phyloP scores from a whole-genome alignment of 2,888 invertebrate species.

The Thysanoteuthis rhombus region DNA sequence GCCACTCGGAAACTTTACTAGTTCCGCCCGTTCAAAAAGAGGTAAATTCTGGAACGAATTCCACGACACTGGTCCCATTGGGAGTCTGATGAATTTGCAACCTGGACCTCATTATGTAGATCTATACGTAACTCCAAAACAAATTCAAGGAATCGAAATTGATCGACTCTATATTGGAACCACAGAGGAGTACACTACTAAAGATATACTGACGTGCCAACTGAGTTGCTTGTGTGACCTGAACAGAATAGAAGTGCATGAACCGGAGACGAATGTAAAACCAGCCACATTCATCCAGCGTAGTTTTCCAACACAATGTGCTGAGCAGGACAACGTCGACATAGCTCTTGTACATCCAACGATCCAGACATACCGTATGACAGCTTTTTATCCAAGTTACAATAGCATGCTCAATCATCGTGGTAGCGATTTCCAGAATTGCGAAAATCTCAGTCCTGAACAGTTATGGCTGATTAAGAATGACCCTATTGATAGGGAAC shows the following conservation, averaged over 20 bases:
- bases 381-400: conserved; percentile 44
- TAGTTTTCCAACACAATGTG: conserved; percentile 41
- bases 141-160: conserved; percentile 40
- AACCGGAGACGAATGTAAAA: conserved; percentile 34
- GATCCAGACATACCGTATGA: conserved; percentile 40
- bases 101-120: neutral
- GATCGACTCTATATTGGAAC: conserved; percentile 40
- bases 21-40: neutral
- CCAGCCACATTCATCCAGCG: conserved; percentile 41
- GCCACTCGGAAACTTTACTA: neutral
- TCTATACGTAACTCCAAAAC: neutral
- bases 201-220: conserved; percentile 39
- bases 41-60: neutral
- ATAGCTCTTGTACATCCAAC: conserved; percentile 43
- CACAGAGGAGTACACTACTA: conserved; percentile 36
- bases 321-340: conserved; percentile 46
- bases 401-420: conserved; percentile 42
- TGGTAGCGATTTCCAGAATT: conserved; percentile 40
- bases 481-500: neutral
- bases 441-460: conserved; percentile 36
- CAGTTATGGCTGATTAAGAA: conserved; percentile 44
- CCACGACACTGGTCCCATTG: neutral
- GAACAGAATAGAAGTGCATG: conserved; percentile 36
- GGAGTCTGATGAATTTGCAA: neutral
- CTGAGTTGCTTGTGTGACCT: conserved; percentile 41